Evolutionary conservation across 1,140 invertebrate genomes (phyloP).

Genomic region (Pseudomyrmex pallidus): DNA sequence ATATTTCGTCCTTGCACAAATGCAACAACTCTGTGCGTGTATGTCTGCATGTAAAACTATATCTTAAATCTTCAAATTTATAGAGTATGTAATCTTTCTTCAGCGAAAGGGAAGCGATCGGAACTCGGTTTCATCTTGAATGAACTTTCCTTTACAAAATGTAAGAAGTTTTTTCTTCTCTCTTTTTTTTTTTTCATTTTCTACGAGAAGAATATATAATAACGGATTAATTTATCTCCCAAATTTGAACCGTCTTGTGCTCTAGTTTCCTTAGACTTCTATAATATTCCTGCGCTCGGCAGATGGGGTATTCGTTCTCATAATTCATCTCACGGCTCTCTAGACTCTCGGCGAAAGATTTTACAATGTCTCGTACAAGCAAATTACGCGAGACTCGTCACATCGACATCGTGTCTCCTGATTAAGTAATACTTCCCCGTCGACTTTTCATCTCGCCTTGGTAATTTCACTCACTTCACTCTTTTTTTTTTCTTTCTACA

Average conservation of each 20-base stretch:
- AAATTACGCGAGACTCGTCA: slow-evolving; percentile 51
- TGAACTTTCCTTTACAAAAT: too few relatives aligned
- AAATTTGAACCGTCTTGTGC: slow-evolving; percentile 34
- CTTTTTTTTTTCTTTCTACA: background rate
- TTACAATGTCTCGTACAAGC: slow-evolving; percentile 60
- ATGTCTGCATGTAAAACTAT: background rate
- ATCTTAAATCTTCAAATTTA: too few relatives aligned
- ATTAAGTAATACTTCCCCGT: slow-evolving; percentile 61
- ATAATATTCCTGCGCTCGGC: slow-evolving; percentile 45
- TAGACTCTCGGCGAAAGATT: slow-evolving; percentile 45
- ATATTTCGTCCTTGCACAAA: background rate
- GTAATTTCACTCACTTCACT: slow-evolving; percentile 26
- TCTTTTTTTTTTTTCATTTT: too few relatives aligned
- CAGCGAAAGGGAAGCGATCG: too few relatives aligned
- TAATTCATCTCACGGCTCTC: slow-evolving; percentile 52
- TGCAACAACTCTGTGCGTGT: background rate
- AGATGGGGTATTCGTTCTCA: slow-evolving; percentile 39
- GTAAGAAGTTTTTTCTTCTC: too few relatives aligned
- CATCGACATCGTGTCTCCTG: slow-evolving; percentile 47
- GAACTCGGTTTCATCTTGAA: too few relatives aligned
- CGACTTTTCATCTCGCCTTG: slow-evolving; percentile 52
- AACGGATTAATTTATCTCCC: slow-evolving; percentile 44
- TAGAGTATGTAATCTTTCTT: too few relatives aligned
- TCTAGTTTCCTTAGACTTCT: slow-evolving; percentile 37
- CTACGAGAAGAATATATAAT: background rate